Conservation (phyloP, 2,113 vertebrate genomes). For the Amazona guildingii region DNA sequence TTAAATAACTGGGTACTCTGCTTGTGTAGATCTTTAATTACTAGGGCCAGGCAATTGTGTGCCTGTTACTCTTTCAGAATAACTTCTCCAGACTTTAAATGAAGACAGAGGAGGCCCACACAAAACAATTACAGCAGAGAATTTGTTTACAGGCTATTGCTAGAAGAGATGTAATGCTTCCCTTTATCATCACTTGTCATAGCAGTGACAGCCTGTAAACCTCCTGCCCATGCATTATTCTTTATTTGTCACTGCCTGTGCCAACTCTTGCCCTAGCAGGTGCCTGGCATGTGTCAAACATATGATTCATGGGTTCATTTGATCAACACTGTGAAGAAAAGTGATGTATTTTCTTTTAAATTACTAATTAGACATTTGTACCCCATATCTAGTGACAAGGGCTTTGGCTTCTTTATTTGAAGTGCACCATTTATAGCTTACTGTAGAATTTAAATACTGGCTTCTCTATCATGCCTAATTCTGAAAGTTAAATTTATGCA, state of each 20-base stretch:
- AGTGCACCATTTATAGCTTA: constrained; percentile 40
- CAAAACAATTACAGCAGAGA: constrained; percentile 58
- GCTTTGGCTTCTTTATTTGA: constrained; percentile 42
- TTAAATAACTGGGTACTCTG: not conserved
- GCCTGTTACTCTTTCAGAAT: not conserved
- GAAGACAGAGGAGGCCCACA: constrained; percentile 61
- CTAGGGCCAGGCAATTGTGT: not conserved
- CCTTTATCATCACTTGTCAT: constrained; percentile 75
- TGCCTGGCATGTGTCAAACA: constrained; percentile 72
- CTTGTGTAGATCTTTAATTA: not conserved
- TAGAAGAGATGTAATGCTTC: constrained; percentile 39
- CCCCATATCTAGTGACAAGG: constrained; percentile 42
- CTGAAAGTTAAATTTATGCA: constrained; percentile 63
- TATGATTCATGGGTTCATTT: constrained; percentile 81
- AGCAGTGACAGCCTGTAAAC: constrained; percentile 70
- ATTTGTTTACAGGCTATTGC: constrained; percentile 63
- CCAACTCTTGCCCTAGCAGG: constrained; percentile 64
- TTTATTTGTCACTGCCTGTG: constrained; percentile 60
- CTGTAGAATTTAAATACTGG: constrained; percentile 60
- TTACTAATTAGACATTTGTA: constrained; percentile 62
- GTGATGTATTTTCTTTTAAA: constrained; percentile 71
- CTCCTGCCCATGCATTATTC: constrained; percentile 54
- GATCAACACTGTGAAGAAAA: constrained; percentile 74
- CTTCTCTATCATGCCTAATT: constrained; percentile 24
- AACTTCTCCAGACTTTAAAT: constrained; percentile 32